Percentiles rank a stretch among this genome's conserved stretches.
These are phyloP conservation scores for Coreoperca whiteheadi DNA, from an alignment of 2,113 vertebrate genomes.

Conservation along the genomic window DNA sequence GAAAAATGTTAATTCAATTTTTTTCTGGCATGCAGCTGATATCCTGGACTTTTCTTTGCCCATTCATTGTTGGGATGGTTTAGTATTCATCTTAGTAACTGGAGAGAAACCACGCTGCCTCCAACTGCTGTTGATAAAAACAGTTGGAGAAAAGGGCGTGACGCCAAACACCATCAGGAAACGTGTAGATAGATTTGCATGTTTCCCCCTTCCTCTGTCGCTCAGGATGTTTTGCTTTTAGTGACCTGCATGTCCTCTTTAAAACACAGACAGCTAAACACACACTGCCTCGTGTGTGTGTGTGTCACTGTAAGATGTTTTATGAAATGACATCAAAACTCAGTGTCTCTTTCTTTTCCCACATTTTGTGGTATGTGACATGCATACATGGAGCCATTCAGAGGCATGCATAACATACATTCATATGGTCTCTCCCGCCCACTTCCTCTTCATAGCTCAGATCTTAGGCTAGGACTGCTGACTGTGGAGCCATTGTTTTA, in stretches of 20 bases:
- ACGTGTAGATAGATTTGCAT: constrained; percentile 48
- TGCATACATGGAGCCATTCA: background rate
- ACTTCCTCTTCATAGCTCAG: constrained; percentile 42
- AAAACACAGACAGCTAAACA: constrained; percentile 13
- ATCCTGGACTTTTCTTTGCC: constrained; percentile 19
- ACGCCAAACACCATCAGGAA: constrained; percentile 53
- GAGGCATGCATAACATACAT: constrained; percentile 1
- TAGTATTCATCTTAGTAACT: constrained; percentile 31
- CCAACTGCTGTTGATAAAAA: constrained; percentile 4
- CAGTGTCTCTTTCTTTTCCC: background rate
- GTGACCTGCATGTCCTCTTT: constrained; percentile 24
- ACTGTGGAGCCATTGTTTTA: constrained; percentile 78
- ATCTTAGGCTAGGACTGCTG: constrained; percentile 44
- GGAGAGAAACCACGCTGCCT: constrained; percentile 21
- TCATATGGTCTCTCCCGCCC: background rate
- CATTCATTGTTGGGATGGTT: constrained; percentile 49
- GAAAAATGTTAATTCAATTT: constrained; percentile 27
- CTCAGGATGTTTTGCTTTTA: constrained; percentile 50
- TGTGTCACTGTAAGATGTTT: constrained; percentile 21
- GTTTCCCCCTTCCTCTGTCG: constrained; percentile 47
- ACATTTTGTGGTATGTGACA: constrained; percentile 22
- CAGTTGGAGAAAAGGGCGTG: constrained; percentile 35
- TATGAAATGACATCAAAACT: constrained; percentile 33
- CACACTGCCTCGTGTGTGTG: background rate
- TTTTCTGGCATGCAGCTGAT: constrained; percentile 40